These are phyloP conservation scores for Lepus townsendii DNA, from an alignment of 2,797 vertebrate species.

Conservation along the genomic window DNA sequence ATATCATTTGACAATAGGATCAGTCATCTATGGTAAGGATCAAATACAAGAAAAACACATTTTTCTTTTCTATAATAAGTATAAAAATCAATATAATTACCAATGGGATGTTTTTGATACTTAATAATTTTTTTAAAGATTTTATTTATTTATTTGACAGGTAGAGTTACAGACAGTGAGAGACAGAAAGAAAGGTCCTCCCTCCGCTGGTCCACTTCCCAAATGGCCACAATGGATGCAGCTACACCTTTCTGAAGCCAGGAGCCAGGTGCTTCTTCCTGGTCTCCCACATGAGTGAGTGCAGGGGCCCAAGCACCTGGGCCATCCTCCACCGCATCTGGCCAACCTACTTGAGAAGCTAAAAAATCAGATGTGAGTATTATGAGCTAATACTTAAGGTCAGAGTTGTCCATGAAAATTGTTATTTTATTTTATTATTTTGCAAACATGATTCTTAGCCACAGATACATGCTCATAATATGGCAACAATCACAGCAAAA, in stretches of 20 bases:
- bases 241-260: too few species aligned
- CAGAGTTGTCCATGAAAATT: not conserved
- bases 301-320: too few species aligned
- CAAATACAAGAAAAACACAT: slow-evolving; percentile 14
- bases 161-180: too few species aligned
- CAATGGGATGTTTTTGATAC: slow-evolving; percentile 27
- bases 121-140: slow-evolving; percentile 3
- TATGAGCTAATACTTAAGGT: slow-evolving; percentile 23
- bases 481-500: not conserved
- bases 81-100: not conserved
- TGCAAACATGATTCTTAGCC: slow-evolving; percentile 6
- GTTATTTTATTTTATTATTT: slow-evolving; percentile 16
- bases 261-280: too few species aligned
- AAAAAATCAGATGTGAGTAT: not conserved
- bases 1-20: not conserved
- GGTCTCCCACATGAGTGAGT: too few species aligned
- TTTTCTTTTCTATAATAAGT: slow-evolving; percentile 14
- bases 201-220: too few species aligned
- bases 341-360: not conserved
- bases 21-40: slow-evolving; percentile 5
- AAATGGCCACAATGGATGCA: too few species aligned
- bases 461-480: not conserved
- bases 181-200: too few species aligned
- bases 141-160: too few species aligned
- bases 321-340: too few species aligned